These are phyloP conservation scores for Agrochola litura DNA, from an alignment of 2,888 invertebrate genomes.

Conservation along the genomic window DNA sequence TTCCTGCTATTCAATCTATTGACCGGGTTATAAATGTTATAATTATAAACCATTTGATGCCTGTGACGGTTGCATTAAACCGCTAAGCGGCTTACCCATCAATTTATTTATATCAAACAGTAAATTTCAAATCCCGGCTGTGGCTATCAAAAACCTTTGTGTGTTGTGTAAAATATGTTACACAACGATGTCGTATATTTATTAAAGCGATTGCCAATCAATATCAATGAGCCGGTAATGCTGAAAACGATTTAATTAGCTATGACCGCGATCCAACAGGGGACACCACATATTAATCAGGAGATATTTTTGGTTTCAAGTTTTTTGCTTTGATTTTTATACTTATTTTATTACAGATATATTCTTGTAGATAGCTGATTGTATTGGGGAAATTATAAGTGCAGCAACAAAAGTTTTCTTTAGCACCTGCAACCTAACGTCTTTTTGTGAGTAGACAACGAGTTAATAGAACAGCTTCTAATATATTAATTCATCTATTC, in stretches of 20 bases:
- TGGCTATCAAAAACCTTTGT: constrained; percentile 43
- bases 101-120: constrained; percentile 44
- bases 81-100: constrained; percentile 42
- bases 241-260: constrained; percentile 61
- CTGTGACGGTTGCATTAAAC: constrained; percentile 8
- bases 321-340: neutral
- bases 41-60: constrained; percentile 20
- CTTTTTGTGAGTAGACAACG: too few species aligned
- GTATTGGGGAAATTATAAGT: too few species aligned
- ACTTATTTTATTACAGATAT: neutral
- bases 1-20: neutral
- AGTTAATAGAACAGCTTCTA: too few species aligned
- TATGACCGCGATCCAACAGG: constrained; percentile 38
- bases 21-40: neutral
- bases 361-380: neutral
- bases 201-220: constrained; percentile 50
- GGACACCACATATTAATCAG: constrained; percentile 42
- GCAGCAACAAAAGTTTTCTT: too few species aligned
- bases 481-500: too few species aligned
- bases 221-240: constrained; percentile 50
- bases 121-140: constrained; percentile 48
- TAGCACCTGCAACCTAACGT: too few species aligned
- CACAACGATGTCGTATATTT: constrained; percentile 21
- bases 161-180: constrained; percentile 40
- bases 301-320: neutral